Evolutionary conservation across 2,888 invertebrate species (phyloP).

Genomic region (Polyploca ridens): DNA sequence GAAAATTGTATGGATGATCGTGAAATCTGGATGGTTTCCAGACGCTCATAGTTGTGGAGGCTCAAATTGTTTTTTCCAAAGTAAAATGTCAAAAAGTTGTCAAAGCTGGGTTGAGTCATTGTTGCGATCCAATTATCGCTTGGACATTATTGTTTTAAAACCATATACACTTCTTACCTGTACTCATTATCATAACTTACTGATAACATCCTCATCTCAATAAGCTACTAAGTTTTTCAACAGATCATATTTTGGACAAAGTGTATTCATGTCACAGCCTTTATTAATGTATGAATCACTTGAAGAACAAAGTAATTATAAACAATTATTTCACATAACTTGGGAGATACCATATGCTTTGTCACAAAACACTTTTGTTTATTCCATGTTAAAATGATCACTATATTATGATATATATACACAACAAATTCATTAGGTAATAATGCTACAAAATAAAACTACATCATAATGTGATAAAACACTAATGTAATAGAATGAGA

Average conservation of each 20-base stretch:
- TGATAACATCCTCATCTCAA: neutral
- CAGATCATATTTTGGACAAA: neutral
- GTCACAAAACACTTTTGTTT: neutral
- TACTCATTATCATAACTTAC: constrained; percentile 30
- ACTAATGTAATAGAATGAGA: neutral
- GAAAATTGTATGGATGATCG: constrained; percentile 45
- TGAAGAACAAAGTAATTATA: neutral
- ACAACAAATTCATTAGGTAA: neutral
- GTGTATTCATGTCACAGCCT: neutral
- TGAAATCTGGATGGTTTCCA: constrained; percentile 50
- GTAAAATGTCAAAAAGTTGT: constrained; percentile 82
- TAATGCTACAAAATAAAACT: neutral
- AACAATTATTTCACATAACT: neutral
- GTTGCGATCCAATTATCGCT: constrained; percentile 64
- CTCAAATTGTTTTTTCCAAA: constrained; percentile 71
- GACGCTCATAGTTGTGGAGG: constrained; percentile 55
- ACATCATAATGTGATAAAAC: neutral
- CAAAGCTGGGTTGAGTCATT: constrained; percentile 83
- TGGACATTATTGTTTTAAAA: constrained; percentile 51
- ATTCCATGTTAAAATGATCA: neutral
- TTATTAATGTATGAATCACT: constrained; percentile 1
- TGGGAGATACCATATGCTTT: neutral
- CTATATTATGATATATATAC: neutral
- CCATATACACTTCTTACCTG: constrained; percentile 56
- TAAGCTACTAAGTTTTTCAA: neutral